Percentiles rank a stretch among this genome's conserved stretches.
Conservation (phyloP, 2,113 vertebrate species). For the Campylorhamphus procurvoides region DNA sequence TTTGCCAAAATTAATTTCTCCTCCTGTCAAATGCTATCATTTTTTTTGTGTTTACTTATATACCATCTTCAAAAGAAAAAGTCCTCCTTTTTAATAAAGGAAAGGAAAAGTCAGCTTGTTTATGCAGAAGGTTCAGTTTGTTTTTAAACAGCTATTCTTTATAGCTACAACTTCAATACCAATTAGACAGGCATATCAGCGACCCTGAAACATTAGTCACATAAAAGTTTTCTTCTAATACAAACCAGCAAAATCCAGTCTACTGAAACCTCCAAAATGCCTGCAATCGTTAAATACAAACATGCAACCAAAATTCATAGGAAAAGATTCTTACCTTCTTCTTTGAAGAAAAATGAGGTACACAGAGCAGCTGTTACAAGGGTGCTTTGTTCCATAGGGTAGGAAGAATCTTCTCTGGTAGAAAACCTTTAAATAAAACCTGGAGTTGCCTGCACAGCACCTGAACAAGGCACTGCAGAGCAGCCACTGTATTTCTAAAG, state of each 20-base stretch:
- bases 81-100: not conserved
- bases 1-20: not conserved
- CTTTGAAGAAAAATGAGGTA: not conserved
- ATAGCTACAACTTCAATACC: not conserved
- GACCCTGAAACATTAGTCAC: not conserved
- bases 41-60: not conserved
- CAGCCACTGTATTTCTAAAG: not conserved
- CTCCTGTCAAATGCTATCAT: not conserved
- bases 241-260: not conserved
- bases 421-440: not conserved
- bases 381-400: not conserved
- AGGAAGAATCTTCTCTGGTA: not conserved
- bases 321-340: slow-evolving; percentile 27
- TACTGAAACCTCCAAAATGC: not conserved
- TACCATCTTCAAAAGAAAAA: not conserved
- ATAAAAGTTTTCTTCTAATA: not conserved
- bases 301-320: not conserved
- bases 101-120: not conserved
- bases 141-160: not conserved
- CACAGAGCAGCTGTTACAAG: not conserved
- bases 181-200: not conserved
- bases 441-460: not conserved
- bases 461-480: not conserved
- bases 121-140: not conserved
- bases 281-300: not conserved